These are phyloP conservation scores for Peromyscus melanophrys DNA, from an alignment of 2,797 vertebrate genomes.

Conservation along the genomic window DNA sequence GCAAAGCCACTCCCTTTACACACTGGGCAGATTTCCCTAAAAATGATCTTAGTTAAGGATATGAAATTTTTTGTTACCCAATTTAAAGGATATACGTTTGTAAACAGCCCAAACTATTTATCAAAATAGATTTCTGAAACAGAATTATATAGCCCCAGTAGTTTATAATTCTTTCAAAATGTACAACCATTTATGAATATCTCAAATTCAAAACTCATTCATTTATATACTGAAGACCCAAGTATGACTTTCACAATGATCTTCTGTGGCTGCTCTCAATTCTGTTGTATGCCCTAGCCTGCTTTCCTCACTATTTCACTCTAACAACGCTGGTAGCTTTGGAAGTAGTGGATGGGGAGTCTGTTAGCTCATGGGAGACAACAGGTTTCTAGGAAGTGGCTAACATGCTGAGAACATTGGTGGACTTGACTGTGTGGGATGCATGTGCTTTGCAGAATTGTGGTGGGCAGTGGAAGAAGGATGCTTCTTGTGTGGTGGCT, in stretches of 20 bases:
- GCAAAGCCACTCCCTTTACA: background rate
- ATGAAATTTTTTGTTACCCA: background rate
- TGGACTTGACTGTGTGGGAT: rapidly evolving
- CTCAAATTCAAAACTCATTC: background rate
- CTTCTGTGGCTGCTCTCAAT: background rate
- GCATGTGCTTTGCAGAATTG: rapidly evolving
- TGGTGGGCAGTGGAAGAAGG: no score
- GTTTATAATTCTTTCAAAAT: background rate
- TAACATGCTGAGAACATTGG: no score
- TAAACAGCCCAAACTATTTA: background rate
- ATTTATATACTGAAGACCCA: slow-evolving; percentile 4
- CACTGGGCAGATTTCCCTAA: background rate
- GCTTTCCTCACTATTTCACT: background rate
- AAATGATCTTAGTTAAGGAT: slow-evolving; percentile 26
- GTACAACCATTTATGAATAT: background rate
- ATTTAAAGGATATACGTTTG: slow-evolving; percentile 45
- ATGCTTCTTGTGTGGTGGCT: background rate
- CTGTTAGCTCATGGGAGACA: background rate
- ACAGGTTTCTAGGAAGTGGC: background rate
- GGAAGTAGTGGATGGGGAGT: background rate
- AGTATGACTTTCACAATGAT: background rate
- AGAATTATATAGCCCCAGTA: background rate
- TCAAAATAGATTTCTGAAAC: slow-evolving; percentile 40
- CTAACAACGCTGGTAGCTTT: background rate
- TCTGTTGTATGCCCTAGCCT: background rate